A percentile compares a stretch with the other conserved stretches of the same genome.
Evolutionary conservation across 2,113 vertebrate genomes (phyloP).

Genomic region (Coptodon bakossiorum): DNA sequence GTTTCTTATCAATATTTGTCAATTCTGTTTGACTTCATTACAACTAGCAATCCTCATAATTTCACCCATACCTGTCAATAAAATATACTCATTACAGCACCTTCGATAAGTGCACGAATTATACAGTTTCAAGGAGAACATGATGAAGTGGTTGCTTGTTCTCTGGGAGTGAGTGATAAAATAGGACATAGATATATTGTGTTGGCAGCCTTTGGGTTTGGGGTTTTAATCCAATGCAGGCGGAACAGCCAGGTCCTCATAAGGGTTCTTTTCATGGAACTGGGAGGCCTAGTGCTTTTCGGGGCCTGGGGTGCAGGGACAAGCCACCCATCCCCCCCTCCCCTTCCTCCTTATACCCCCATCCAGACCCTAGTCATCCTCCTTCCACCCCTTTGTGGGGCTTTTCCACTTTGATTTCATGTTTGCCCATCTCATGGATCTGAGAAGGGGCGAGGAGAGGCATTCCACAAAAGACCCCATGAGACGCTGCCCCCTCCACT

Average conservation of each 20-base stretch:
- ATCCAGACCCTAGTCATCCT: constrained; percentile 60
- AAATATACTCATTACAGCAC: not conserved
- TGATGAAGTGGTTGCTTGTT: not conserved
- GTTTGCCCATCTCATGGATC: constrained; percentile 59
- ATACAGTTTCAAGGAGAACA: not conserved
- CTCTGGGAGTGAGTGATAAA: constrained; percentile 47
- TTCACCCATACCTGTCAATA: not conserved
- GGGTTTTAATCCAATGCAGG: constrained; percentile 63
- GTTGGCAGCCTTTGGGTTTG: constrained; percentile 44
- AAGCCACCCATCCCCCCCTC: not conserved
- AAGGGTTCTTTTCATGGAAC: constrained; percentile 64
- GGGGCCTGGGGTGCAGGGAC: constrained; percentile 49
- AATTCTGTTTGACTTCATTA: not conserved
- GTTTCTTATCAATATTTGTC: not conserved
- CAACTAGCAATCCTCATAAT: not conserved
- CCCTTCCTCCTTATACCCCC: not conserved
- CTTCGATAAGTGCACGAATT: fast-evolving
- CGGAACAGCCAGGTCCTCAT: constrained; percentile 69
- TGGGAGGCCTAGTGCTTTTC: constrained; percentile 46
- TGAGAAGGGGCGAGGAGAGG: constrained; percentile 33
- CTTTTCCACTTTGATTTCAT: constrained; percentile 78
- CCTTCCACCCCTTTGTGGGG: constrained; percentile 66
- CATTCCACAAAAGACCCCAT: constrained; percentile 48
- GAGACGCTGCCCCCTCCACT: constrained; percentile 33
- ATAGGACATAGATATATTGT: constrained; percentile 32